phyloP scores from a whole-genome alignment of 2,113 vertebrate species.

The Oreocharis arfaki region DNA sequence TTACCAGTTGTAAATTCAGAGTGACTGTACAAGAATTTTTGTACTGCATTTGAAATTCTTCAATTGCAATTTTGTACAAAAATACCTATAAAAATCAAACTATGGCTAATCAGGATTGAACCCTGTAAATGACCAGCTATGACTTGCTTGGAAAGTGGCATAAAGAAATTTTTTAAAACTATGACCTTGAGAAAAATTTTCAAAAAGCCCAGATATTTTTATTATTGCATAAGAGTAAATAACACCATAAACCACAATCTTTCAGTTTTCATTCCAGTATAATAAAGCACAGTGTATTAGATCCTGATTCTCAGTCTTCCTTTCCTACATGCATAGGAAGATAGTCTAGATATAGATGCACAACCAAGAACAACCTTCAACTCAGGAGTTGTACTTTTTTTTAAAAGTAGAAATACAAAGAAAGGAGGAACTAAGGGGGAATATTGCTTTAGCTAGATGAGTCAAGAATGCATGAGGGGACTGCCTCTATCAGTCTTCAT shows the following conservation, averaged over 20 bases:
- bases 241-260: neutral
- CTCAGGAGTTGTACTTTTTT: neutral
- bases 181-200: neutral
- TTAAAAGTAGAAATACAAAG: neutral
- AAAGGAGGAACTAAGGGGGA: neutral
- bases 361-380: neutral
- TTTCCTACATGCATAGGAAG: neutral
- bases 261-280: neutral
- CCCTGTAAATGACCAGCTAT: neutral
- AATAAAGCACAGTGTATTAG: neutral
- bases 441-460: neutral
- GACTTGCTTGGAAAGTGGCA: neutral
- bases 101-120: neutral
- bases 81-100: neutral
- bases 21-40: neutral
- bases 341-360: fast-evolving
- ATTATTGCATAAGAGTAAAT: neutral
- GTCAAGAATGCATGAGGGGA: neutral
- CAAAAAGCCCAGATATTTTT: neutral
- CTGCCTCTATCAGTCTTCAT: neutral
- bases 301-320: neutral
- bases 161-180: neutral
- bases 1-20: neutral
- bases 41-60: neutral
- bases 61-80: neutral